These are phyloP conservation scores for Drosophila paucipuncta DNA, from an alignment of 2,888 invertebrate species.

Conservation along the genomic window DNA sequence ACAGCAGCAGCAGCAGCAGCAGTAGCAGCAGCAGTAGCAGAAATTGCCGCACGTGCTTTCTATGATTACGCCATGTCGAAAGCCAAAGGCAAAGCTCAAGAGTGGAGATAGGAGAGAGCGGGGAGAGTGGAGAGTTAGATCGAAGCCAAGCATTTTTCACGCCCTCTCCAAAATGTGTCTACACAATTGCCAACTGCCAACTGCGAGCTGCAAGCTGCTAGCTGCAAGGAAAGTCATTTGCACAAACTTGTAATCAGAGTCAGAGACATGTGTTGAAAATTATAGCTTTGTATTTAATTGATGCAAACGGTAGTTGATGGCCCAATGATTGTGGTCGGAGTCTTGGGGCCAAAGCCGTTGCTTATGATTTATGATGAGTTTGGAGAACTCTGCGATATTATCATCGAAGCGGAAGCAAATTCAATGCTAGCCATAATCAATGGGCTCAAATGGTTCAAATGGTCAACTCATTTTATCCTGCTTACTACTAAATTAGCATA, in stretches of 20 bases:
- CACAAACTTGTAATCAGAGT: constrained; percentile 53
- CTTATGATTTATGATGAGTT: constrained; percentile 35
- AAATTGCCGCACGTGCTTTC: constrained; percentile 78
- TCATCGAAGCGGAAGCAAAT: constrained; percentile 29
- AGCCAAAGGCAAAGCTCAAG: constrained; percentile 22
- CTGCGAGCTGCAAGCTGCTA: constrained; percentile 7
- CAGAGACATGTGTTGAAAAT: constrained; percentile 48
- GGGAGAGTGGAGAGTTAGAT: not conserved
- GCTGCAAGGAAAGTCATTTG: constrained; percentile 53
- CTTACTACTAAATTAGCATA: not conserved
- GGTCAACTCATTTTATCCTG: not conserved
- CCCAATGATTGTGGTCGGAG: constrained; percentile 26
- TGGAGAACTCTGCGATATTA: constrained; percentile 9
- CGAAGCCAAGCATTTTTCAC: constrained; percentile 1
- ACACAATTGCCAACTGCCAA: not conserved
- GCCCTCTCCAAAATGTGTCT: constrained; percentile 25
- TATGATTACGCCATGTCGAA: constrained; percentile 67
- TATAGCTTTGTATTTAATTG: constrained; percentile 57
- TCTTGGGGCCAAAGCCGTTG: constrained; percentile 8
- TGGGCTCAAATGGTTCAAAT: not conserved
- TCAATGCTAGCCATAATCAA: constrained; percentile 6
- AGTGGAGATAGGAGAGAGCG: not conserved
- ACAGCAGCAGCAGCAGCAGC: constrained; percentile 1
- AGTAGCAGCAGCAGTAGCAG: constrained; percentile 13
- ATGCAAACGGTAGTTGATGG: constrained; percentile 69